Evolutionary conservation across 2,113 vertebrate species (phyloP).

Genomic region (Asarcornis scutulata): DNA sequence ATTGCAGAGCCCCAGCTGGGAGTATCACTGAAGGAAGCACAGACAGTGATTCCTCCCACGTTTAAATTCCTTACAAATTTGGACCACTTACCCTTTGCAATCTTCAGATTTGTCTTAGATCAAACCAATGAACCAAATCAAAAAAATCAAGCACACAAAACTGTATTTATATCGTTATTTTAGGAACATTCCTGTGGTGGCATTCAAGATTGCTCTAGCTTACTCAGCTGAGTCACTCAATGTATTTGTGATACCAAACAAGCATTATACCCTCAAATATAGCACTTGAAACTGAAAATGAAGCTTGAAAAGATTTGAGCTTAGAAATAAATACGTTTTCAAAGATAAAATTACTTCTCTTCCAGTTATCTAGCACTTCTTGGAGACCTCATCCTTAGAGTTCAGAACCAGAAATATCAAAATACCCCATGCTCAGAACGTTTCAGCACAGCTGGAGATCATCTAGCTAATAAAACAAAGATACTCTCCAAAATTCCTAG

Average conservation of each 20-base stretch:
- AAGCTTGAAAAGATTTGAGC: neutral
- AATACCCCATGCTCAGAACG: neutral
- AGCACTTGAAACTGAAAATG: neutral
- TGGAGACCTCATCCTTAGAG: neutral
- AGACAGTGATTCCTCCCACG: neutral
- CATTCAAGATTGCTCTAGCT: neutral
- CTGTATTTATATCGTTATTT: neutral
- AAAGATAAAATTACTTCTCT: neutral
- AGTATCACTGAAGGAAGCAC: neutral
- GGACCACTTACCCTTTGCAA: neutral
- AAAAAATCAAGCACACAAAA: neutral
- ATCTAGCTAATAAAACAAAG: neutral
- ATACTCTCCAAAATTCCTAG: neutral
- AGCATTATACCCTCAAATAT: neutral
- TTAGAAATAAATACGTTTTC: neutral
- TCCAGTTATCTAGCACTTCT: neutral
- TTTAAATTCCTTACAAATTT: neutral
- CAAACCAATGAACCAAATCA: neutral
- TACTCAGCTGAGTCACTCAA: neutral
- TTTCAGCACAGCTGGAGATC: neutral
- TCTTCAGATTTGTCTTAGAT: neutral
- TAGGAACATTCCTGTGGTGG: neutral
- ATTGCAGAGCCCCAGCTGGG: neutral
- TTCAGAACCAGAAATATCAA: neutral
- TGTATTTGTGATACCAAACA: neutral